Conservation (phyloP, 2,113 vertebrate genomes). For the Chaenogobius annularis region DNA sequence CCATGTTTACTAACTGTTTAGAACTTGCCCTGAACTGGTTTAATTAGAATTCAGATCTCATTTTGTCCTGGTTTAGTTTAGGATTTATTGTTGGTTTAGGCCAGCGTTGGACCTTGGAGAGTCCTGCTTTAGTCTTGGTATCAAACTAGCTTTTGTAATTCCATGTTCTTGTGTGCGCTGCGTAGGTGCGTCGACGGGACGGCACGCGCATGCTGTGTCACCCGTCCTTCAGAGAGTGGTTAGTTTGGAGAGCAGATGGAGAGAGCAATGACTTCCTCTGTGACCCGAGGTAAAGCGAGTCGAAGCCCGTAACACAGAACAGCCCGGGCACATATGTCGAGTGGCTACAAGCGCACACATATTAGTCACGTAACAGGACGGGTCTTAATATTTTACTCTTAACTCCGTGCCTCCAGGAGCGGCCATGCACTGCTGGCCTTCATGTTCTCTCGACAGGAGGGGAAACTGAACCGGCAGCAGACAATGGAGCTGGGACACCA, state of each 20-base stretch:
- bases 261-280: constrained; percentile 94
- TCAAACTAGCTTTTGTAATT: neutral
- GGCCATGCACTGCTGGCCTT: constrained; percentile 96
- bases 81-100: too few relatives aligned
- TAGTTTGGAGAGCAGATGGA: constrained; percentile 94
- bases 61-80: neutral
- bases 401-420: constrained; percentile 75
- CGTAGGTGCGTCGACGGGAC: constrained; percentile 85
- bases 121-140: neutral
- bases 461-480: constrained; percentile 95
- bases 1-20: too few relatives aligned
- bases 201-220: constrained; percentile 98
- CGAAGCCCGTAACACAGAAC: neutral
- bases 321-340: neutral
- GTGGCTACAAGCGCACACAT: neutral
- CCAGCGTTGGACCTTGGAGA: neutral
- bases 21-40: neutral
- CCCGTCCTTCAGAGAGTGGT: constrained; percentile 96
- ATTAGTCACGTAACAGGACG: neutral
- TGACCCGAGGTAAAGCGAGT: constrained; percentile 86
- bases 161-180: neutral
- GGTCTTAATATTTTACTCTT: neutral
- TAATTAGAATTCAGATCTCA: neutral
- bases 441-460: constrained; percentile 96
- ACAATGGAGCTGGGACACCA: constrained; percentile 98